phyloP scores from a whole-genome alignment of 2,113 vertebrate genomes.

The Emydura subglobosa region DNA sequence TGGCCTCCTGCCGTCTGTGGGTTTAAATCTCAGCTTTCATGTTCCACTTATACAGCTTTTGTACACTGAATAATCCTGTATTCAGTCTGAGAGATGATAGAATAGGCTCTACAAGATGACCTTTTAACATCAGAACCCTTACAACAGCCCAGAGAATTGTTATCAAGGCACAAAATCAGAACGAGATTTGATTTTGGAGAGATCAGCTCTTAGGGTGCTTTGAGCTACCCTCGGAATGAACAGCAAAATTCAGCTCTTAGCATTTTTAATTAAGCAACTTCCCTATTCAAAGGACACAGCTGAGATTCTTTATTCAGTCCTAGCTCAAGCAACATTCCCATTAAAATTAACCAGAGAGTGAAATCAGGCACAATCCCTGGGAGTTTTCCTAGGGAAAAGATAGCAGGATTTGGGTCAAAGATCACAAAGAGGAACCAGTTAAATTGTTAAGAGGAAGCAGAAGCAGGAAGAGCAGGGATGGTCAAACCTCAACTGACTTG shows the following conservation, averaged over 20 bases:
- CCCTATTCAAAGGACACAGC: background rate
- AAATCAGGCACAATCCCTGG: too few relatives aligned
- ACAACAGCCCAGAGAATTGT: background rate
- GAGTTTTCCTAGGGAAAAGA: background rate
- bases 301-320: background rate
- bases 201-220: background rate
- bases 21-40: background rate
- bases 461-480: background rate
- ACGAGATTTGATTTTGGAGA: background rate
- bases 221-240: too few relatives aligned
- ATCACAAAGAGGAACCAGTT: accelerated
- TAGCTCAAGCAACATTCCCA: background rate
- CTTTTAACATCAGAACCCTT: background rate
- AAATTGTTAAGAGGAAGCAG: accelerated
- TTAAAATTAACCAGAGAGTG: too few relatives aligned
- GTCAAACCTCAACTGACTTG: background rate
- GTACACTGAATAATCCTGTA: background rate
- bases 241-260: background rate
- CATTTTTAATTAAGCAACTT: background rate
- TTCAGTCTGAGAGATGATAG: background rate
- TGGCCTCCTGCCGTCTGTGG: background rate
- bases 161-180: background rate
- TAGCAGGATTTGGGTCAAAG: background rate
- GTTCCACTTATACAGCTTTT: background rate
- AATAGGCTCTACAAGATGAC: background rate